Percentiles rank a stretch among this genome's conserved stretches.
Evolutionary conservation across 2,797 vertebrate species (phyloP).

Genomic region (Buphagus erythrorhynchus): DNA sequence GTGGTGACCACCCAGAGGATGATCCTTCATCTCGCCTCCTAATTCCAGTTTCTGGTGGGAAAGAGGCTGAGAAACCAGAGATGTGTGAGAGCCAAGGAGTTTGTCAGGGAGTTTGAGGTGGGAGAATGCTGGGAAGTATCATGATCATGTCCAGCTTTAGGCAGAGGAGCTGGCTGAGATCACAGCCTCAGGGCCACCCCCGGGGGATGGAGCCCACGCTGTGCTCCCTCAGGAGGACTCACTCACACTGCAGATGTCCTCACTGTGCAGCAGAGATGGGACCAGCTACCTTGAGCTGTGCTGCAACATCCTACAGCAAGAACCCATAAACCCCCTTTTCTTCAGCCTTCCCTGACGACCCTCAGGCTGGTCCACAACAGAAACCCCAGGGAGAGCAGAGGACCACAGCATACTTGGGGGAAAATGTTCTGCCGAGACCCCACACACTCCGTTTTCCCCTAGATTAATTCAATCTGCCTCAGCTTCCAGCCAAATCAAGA

Average conservation of each 20-base stretch:
- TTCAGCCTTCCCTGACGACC: background rate
- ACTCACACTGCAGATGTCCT: background rate
- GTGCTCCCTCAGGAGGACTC: background rate
- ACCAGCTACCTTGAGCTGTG: background rate
- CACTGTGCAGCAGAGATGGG: fast-evolving
- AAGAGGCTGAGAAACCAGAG: background rate
- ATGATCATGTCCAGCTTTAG: background rate
- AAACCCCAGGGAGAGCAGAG: background rate
- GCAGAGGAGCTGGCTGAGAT: background rate
- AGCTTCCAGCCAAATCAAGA: conserved; percentile 67
- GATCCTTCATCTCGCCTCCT: background rate
- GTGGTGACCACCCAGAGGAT: background rate
- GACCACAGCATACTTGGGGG: background rate
- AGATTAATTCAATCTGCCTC: conserved; percentile 58
- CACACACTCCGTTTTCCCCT: background rate
- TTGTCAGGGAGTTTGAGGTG: background rate
- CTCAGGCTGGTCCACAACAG: background rate
- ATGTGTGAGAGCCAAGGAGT: background rate
- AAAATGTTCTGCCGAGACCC: background rate
- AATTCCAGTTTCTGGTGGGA: background rate
- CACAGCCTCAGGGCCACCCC: background rate
- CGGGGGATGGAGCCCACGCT: background rate
- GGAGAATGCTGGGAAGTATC: background rate
- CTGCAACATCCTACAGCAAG: background rate
- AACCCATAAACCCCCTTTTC: background rate